Percentiles rank a stretch among this genome's conserved stretches.
These are phyloP conservation scores for Caenorhabditis afra DNA, from an alignment of 2,888 invertebrate genomes.

Conservation along the genomic window DNA sequence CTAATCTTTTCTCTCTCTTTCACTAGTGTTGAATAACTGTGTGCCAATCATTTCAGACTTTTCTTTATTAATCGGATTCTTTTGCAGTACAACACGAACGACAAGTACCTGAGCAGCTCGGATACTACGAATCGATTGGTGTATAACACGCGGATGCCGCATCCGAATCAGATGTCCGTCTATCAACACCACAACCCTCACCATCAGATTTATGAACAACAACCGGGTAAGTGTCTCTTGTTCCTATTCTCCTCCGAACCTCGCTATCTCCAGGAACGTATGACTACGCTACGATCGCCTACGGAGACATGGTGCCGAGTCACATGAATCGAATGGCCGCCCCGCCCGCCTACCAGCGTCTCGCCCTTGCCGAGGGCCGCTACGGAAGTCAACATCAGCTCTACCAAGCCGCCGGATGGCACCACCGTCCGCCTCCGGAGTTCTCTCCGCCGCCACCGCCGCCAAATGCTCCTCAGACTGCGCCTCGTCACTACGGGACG, in stretches of 20 bases:
- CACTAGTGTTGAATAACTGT: slow-evolving; percentile 29
- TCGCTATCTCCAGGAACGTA: slow-evolving; percentile 58
- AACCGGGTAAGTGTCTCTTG: slow-evolving; percentile 31
- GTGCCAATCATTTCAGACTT: not conserved
- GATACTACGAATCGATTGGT: slow-evolving; percentile 63
- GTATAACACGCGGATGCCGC: slow-evolving; percentile 50
- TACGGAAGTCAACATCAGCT: slow-evolving; percentile 53
- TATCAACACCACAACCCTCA: slow-evolving; percentile 49
- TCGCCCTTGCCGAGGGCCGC: slow-evolving; percentile 46
- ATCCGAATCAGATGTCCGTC: slow-evolving; percentile 50
- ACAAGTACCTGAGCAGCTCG: slow-evolving; percentile 64
- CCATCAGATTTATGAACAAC: slow-evolving; percentile 62
- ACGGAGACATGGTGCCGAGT: slow-evolving; percentile 70
- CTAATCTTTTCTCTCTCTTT: slow-evolving; percentile 31
- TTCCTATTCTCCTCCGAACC: not conserved
- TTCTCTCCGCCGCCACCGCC: slow-evolving; percentile 68
- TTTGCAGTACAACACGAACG: slow-evolving; percentile 68
- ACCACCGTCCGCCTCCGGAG: slow-evolving; percentile 66
- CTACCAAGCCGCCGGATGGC: slow-evolving; percentile 40
- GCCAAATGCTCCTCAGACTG: slow-evolving; percentile 13
- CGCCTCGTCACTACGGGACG: slow-evolving; percentile 37
- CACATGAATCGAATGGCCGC: slow-evolving; percentile 55
- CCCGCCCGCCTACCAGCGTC: slow-evolving; percentile 63
- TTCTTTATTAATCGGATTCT: not conserved
- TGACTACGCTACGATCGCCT: slow-evolving; percentile 75